Evolutionary conservation across 2,797 vertebrate species (phyloP), one percentile per base, ranked within the genome.

Genomic region (Scleropages formosus): DNA sequence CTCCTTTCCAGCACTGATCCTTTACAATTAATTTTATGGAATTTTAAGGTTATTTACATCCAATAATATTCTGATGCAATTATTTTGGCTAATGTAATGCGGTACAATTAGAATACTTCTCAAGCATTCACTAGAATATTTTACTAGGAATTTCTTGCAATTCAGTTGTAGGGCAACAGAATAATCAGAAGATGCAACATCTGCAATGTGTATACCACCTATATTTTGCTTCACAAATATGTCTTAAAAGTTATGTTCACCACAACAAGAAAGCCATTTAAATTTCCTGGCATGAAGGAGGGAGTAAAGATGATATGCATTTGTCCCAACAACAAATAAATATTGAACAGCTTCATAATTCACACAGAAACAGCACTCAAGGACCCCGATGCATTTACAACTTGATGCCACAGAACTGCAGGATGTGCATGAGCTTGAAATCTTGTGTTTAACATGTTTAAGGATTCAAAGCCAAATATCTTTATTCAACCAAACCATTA

Each of bases 11-110:
- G 72, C 78, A 64, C 77, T 78, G 73, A 69, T 67, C 79, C 70
- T 62, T 74, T 82, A 74, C 78, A 80, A 77, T 86, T 82, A 82
- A 82, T 85, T 78, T 70, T 80, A 76, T 78, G 81, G 67, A 76
- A 82, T 80, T n/a, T n/a, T n/a, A n/a, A n/a, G n/a, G 71, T 74
- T 83, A 81, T 82, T 78, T 74, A 75, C 60, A 69, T 75, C 39
- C 46, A 64, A 72, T 69, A 20, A 69, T 47, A 68, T 27, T 58
- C n/a, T 60, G 74, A 20, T 47, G 65, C 56, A 75, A 56, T 26
- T 31, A 47, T 60, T 68, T 68, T 31, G 64, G 51, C 53, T 64
- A 56, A 51, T 24, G 31, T 46, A 46, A 68, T 53, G 65, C 68
- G 56, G 47, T 20, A 68, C 56, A 56, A n/a, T 26, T 4, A 26